Base-by-base conservation (phyloP, 2,888 invertebrate species). In the Bellardia pandia region DNA sequence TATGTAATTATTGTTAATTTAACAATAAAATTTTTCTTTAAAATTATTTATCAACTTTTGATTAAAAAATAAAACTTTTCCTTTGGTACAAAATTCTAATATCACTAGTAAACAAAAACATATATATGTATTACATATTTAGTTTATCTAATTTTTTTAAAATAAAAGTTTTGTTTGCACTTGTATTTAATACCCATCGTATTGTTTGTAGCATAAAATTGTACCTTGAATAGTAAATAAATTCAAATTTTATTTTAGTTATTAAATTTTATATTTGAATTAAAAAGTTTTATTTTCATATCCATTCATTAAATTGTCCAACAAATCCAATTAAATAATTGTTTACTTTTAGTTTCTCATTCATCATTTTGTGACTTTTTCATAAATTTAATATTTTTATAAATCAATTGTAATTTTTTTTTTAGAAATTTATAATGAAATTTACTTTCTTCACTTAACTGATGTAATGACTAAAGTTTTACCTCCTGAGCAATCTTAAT, bases 391-490 rank as follows among this genome's bases (percentile, higher is more conserved):
- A n/a, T 51, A 58, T 74, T 66, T 66, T 72, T 40, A 37, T 42
- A 58, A 56, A 66, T 58, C 45, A 81, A 58, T 66, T 45, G 30
- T 51, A 30, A 33, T 9, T 48, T 42, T 64, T 45, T 64, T 64
- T 51, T 66, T 66, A 40, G 2, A 11, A 62, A 40, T 51, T 69
- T 60, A 58, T 40, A 68, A 75, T 58, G 16, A 82, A 68, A 62
- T 82, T 82, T 69, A 13, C 75, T 75, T 75, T 40, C 64, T 76
- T 69, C 30, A 82, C 42, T 77, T 76, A 72, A 76, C 71, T 66
- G 40, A 30, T 45, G 76, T 76, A 83, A 83, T 77, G 71, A 69
- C 53, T 71, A 83, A 77, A 83, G 53, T 83, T 77, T 69, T 71
- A 33, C 53, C 16, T 53, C 64, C 30, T 45, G 23, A 72, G 42